phyloP scores from a whole-genome alignment of 2,888 invertebrate species.

The Scaptomyza tumidula region DNA sequence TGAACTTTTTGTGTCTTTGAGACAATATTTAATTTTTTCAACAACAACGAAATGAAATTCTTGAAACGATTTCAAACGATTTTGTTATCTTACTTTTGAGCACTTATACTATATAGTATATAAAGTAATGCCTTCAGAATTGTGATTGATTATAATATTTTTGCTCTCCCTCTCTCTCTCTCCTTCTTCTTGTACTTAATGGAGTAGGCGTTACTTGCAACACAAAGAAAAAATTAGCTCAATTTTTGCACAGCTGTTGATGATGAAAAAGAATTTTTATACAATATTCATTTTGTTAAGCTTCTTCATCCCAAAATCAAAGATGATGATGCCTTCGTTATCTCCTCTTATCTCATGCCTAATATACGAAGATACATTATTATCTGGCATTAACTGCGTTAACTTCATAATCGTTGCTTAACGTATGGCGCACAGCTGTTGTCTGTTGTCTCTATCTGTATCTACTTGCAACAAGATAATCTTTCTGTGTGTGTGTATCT shows the following conservation, averaged over 20 bases:
- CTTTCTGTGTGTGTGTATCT: background rate
- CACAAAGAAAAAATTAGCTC: constrained; percentile 42
- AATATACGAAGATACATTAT: too few species aligned
- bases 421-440: constrained; percentile 66
- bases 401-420: constrained; percentile 19
- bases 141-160: constrained; percentile 49
- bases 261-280: background rate
- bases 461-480: constrained; percentile 37
- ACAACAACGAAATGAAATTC: too few species aligned
- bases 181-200: background rate
- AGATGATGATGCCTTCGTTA: too few species aligned
- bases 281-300: background rate
- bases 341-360: too few species aligned
- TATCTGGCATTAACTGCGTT: constrained; percentile 11
- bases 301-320: constrained; percentile 23
- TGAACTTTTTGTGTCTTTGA: too few species aligned
- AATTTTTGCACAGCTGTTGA: constrained; percentile 55
- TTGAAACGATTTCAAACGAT: too few species aligned
- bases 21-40: too few species aligned
- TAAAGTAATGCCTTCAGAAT: too few species aligned
- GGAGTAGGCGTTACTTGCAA: background rate
- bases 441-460: constrained; percentile 54
- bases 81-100: too few species aligned
- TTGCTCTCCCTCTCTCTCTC: background rate
- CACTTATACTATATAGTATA: too few species aligned